Conservation (phyloP, 2,797 vertebrate genomes). For the Acanthurus tractus region DNA sequence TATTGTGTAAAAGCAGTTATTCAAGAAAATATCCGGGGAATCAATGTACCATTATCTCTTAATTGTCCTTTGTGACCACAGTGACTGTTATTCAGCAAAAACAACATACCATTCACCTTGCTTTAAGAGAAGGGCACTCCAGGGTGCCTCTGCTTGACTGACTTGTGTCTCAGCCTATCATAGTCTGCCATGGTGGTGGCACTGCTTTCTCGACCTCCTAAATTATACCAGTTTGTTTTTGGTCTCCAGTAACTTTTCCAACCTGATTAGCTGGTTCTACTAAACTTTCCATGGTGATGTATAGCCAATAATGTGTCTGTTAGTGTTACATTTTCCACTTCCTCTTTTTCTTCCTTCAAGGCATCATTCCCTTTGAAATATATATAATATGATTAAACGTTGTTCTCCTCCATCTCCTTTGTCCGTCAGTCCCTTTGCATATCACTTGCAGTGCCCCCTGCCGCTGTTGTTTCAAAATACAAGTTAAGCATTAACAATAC, state of each 20-base stretch:
- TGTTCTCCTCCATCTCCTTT: conserved; percentile 1
- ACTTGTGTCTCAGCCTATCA: neutral
- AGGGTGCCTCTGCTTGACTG: neutral
- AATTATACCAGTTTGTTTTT: neutral
- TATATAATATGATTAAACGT: too few species aligned
- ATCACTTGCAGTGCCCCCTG: conserved; percentile 5
- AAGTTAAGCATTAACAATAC: conserved; percentile 19
- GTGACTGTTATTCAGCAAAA: too few species aligned
- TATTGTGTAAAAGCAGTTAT: too few species aligned
- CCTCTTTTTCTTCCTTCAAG: neutral
- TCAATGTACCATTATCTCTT: too few species aligned
- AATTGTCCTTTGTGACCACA: neutral
- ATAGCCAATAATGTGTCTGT: neutral
- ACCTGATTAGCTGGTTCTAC: too few species aligned
- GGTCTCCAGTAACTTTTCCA: neutral
- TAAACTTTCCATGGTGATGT: neutral
- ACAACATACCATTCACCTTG: too few species aligned
- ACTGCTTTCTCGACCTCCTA: too few species aligned
- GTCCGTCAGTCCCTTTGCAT: conserved; percentile 6
- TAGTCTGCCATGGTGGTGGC: neutral
- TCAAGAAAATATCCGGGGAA: neutral
- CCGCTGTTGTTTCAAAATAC: conserved; percentile 15
- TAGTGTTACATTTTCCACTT: neutral
- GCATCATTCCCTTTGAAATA: neutral
- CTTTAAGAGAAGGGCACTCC: neutral